A percentile compares a stretch with the other conserved stretches of the same genome.
Conservation (phyloP, 2,797 vertebrate genomes). For the Glossophaga mutica region DNA sequence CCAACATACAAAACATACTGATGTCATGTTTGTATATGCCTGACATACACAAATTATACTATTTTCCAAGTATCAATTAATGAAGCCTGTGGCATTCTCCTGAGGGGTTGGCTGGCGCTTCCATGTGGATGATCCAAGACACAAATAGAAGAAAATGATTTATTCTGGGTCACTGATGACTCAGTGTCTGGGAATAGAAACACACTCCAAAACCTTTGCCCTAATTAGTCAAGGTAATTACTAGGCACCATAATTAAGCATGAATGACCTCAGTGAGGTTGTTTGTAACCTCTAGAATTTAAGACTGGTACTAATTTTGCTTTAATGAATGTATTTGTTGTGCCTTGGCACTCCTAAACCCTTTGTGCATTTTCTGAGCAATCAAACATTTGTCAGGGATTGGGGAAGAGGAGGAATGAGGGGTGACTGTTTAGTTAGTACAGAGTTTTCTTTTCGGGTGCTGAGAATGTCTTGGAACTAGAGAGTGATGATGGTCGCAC, state of each 20-base stretch:
- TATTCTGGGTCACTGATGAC: constrained; percentile 62
- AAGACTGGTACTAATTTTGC: constrained; percentile 7
- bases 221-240: constrained; percentile 67
- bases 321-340: neutral
- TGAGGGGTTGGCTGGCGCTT: neutral
- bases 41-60: constrained; percentile 15
- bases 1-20: neutral
- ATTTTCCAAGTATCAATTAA: constrained; percentile 63
- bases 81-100: constrained; percentile 42
- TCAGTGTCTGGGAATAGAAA: constrained; percentile 64
- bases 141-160: constrained; percentile 58
- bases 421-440: neutral
- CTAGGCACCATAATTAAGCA: constrained; percentile 43
- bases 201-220: constrained; percentile 46
- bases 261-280: constrained; percentile 30
- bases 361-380: neutral
- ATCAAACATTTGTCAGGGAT: neutral
- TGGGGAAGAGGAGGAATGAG: neutral
- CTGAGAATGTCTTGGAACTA: neutral
- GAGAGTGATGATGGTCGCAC: neutral
- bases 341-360: neutral
- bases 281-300: constrained; percentile 36
- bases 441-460: neutral
- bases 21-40: constrained; percentile 24
- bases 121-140: constrained; percentile 23